Conservation (phyloP, 2,113 vertebrate genomes). For the Syngnathus floridae region DNA sequence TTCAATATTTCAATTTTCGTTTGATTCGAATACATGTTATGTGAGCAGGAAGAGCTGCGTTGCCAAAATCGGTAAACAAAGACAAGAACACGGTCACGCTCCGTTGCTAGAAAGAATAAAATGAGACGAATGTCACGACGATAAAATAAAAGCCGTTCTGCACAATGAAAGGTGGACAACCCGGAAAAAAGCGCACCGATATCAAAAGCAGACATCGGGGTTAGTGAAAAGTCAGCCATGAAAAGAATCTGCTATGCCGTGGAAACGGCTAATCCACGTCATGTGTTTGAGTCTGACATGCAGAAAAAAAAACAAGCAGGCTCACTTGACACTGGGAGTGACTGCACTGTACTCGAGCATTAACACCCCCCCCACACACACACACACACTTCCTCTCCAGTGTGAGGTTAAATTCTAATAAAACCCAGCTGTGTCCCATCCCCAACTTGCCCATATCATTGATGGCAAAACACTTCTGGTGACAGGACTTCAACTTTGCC, state of each 20-base stretch:
- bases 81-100: no score
- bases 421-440: conserved; percentile 17
- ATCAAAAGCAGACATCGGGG: background rate
- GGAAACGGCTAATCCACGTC: conserved; percentile 49
- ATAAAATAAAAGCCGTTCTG: background rate
- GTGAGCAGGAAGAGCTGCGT: no score
- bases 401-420: conserved; percentile 17
- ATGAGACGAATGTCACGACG: no score
- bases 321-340: conserved; percentile 8
- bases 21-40: no score
- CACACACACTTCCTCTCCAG: conserved; percentile 5
- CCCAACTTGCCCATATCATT: background rate
- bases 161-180: background rate
- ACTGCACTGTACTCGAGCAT: conserved; percentile 1
- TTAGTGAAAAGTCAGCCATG: background rate
- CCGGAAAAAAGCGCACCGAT: background rate
- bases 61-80: no score
- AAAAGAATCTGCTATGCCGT: conserved; percentile 7
- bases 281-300: conserved; percentile 35
- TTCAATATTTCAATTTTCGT: no score
- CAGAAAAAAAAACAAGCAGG: conserved; percentile 2
- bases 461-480: background rate
- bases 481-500: no score
- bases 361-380: no score
- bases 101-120: no score